phyloP scores from a whole-genome alignment of 2,888 invertebrate genomes.

The Drosophila ezoana region DNA sequence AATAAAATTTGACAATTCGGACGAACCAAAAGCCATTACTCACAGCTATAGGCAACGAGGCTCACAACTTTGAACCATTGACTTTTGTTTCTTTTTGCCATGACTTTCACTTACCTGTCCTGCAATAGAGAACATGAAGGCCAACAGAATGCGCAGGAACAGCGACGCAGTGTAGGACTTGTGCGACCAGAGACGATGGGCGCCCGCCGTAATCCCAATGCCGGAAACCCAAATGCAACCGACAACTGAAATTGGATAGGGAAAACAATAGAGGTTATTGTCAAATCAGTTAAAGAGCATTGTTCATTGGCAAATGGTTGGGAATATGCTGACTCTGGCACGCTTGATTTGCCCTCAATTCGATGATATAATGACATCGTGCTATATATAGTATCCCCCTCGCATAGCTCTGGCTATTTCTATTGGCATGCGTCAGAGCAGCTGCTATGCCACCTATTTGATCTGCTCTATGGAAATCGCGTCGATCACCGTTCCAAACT shows the following conservation, averaged over 20 bases:
- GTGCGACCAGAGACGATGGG: conserved; percentile 93
- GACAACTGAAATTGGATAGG: conserved; percentile 85
- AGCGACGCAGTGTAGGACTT: conserved; percentile 90
- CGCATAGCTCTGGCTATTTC: conserved; percentile 27
- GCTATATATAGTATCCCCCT: conserved; percentile 21
- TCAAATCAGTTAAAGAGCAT: too few species aligned
- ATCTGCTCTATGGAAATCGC: conserved; percentile 32
- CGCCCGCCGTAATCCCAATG: conserved; percentile 93
- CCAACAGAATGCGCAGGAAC: conserved; percentile 89
- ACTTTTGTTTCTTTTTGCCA: too few species aligned
- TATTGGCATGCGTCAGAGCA: conserved; percentile 30
- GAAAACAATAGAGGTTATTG: not conserved
- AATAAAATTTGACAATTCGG: too few species aligned
- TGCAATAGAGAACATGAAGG: conserved; percentile 91
- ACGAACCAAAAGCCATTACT: too few species aligned
- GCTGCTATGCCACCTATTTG: conserved; percentile 21
- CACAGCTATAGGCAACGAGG: too few species aligned
- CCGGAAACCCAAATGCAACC: conserved; percentile 89
- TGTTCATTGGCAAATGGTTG: not conserved
- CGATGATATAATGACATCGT: conserved; percentile 64
- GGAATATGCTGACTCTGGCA: not conserved
- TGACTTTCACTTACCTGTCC: conserved; percentile 88
- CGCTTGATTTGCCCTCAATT: conserved; percentile 43
- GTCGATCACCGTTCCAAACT: conserved; percentile 46
- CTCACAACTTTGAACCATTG: too few species aligned